Evolutionary conservation across 2,888 invertebrate genomes (phyloP).

Genomic region (Branchellion lobata): DNA sequence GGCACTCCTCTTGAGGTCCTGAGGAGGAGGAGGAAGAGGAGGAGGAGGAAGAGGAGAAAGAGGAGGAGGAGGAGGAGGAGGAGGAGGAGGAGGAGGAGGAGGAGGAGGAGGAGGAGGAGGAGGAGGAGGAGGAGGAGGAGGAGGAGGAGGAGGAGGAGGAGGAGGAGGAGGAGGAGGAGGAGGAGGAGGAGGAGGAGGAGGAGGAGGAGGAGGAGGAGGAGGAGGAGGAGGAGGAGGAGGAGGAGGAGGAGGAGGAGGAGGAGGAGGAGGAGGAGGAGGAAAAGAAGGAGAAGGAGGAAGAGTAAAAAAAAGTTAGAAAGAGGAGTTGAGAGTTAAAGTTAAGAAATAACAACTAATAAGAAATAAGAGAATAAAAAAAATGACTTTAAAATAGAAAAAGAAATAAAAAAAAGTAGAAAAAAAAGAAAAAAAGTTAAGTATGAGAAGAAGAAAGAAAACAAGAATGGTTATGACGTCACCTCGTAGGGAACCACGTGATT

Average conservation of each 20-base stretch:
- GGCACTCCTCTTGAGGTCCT: background rate
- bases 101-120: background rate
- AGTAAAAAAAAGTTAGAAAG: no score
- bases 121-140: background rate
- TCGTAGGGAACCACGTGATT: no score
- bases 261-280: background rate
- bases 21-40: no score
- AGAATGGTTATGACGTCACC: no score
- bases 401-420: no score
- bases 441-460: no score
- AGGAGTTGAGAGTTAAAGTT: no score
- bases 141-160: background rate
- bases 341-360: no score
- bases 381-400: no score
- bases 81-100: background rate
- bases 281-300: no score
- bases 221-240: background rate
- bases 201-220: background rate
- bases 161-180: background rate
- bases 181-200: background rate
- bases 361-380: no score
- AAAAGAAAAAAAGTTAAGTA: no score
- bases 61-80: background rate
- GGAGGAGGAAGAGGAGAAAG: background rate
- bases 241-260: background rate